A percentile compares a stretch with the other conserved stretches of the same genome.
Evolutionary conservation across 2,113 vertebrate species (phyloP).

Genomic region (Prochilodus magdalenae): DNA sequence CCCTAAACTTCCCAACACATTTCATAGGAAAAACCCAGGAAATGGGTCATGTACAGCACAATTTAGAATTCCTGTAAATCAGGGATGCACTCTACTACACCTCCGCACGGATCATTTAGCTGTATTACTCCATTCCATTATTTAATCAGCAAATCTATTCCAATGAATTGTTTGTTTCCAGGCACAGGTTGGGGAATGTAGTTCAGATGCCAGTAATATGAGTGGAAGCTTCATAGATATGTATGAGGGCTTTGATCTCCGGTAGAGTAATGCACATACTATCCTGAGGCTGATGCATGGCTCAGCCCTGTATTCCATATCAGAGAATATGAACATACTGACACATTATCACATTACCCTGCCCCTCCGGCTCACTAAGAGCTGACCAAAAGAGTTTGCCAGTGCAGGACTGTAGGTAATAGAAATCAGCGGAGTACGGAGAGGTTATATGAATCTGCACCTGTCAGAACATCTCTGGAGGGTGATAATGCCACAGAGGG

Average conservation of each 20-base stretch:
- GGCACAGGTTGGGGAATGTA: background rate
- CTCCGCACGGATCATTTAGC: too few species aligned
- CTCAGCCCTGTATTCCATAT: slow-evolving; percentile 17
- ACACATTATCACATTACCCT: slow-evolving; percentile 33
- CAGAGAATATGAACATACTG: slow-evolving; percentile 25
- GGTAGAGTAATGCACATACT: background rate
- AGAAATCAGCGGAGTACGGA: slow-evolving; percentile 31
- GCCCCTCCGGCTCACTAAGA: background rate
- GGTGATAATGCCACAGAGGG: slow-evolving; percentile 14
- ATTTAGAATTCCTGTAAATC: too few species aligned
- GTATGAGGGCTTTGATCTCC: slow-evolving; percentile 30
- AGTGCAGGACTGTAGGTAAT: background rate
- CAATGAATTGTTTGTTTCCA: too few species aligned
- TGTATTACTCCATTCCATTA: too few species aligned
- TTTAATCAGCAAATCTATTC: too few species aligned
- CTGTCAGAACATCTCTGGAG: slow-evolving; percentile 36
- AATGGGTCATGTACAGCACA: too few species aligned
- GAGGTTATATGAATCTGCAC: slow-evolving; percentile 41
- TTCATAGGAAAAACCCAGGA: too few species aligned
- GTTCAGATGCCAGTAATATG: background rate
- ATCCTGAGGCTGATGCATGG: slow-evolving; percentile 20
- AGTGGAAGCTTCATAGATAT: slow-evolving; percentile 15
- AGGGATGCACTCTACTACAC: too few species aligned
- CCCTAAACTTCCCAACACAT: too few species aligned
- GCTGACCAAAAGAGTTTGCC: slow-evolving; percentile 11